phyloP scores from a whole-genome alignment of 2,888 invertebrate genomes.

The Epinotia nisella region DNA sequence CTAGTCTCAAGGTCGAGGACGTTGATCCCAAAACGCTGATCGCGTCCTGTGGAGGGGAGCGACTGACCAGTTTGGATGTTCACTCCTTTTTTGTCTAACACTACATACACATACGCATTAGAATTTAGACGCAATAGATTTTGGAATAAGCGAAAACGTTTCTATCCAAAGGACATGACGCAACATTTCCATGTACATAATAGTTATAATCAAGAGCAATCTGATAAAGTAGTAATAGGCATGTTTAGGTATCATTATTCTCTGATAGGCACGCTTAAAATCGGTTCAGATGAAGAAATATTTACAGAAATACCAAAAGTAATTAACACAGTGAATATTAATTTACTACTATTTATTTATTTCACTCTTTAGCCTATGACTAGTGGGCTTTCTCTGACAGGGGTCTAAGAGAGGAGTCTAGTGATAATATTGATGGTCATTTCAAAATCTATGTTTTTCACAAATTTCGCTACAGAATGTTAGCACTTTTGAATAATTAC shows the following conservation, averaged over 20 bases:
- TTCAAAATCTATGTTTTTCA: too few relatives aligned
- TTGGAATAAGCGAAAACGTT: conserved; percentile 14
- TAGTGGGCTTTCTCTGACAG: too few relatives aligned
- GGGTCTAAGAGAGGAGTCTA: too few relatives aligned
- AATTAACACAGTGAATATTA: not conserved
- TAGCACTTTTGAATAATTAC: too few relatives aligned
- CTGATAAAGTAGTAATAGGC: not conserved
- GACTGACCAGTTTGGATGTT: conserved; percentile 75
- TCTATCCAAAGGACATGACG: not conserved
- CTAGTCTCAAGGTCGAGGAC: conserved; percentile 84
- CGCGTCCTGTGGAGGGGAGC: conserved; percentile 77
- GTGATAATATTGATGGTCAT: too few relatives aligned
- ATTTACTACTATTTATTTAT: too few relatives aligned
- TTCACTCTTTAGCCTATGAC: too few relatives aligned
- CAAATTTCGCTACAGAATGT: too few relatives aligned
- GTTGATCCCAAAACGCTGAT: conserved; percentile 83
- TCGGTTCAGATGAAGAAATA: not conserved
- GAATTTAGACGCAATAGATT: conserved; percentile 14
- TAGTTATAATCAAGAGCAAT: not conserved
- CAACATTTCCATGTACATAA: not conserved
- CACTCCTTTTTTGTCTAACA: conserved; percentile 71
- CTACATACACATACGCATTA: conserved; percentile 36
- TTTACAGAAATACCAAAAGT: not conserved
- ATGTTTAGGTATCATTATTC: too few relatives aligned
- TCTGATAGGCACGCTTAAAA: too few relatives aligned